Evolutionary conservation across 2,797 vertebrate species (phyloP), one percentile per base, ranked within the genome.

Genomic region (Tragopan temminckii): DNA sequence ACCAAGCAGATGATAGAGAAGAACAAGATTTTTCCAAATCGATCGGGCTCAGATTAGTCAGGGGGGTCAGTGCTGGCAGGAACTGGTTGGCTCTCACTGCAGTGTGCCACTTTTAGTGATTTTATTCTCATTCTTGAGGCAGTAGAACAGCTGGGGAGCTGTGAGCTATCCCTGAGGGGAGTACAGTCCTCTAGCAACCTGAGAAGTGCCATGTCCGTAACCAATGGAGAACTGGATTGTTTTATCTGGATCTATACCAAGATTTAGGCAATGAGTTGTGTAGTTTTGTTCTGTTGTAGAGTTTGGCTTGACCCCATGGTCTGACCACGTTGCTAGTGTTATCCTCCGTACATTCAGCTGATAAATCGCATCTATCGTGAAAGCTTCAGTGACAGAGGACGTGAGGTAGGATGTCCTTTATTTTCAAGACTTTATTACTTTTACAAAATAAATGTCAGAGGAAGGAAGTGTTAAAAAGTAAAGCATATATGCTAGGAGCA

Each of bases 41-140:
- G 9, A 2, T 19, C 0, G 0, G 59, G 31, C 25, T 85, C 3
- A 1, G 9, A 80, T 82, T 87, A 74, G 15, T 45, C 8, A 11
- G 33, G 13, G 13, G 21, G 5, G 63, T 4, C 3, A 9, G 13
- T 15, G 38, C 72, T 74, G 35, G 31, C 14, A 43, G 59, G 21
- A 58, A 20, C 55, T 80, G 42, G 15, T 66, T 0, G 19, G 14
- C 33, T 69, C 19, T 84, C 9, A 4, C n/a, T 46, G 31, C 2
- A 2, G 2, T 76, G 36, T 79, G 59, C 35, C 45, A 40, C 21
- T 20, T 9, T 35, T 36, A 25, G 24, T 42, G 89, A 45, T 62
- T 87, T 83, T 66, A 40, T 48, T 35, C 20, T 59, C 19, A 79
- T 89, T 64, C 71, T 48, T 53, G 85, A 82, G 88, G 67, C 70